Evolutionary conservation across 2,888 invertebrate species (phyloP).

Genomic region (Harpagoxenus sublaevis): DNA sequence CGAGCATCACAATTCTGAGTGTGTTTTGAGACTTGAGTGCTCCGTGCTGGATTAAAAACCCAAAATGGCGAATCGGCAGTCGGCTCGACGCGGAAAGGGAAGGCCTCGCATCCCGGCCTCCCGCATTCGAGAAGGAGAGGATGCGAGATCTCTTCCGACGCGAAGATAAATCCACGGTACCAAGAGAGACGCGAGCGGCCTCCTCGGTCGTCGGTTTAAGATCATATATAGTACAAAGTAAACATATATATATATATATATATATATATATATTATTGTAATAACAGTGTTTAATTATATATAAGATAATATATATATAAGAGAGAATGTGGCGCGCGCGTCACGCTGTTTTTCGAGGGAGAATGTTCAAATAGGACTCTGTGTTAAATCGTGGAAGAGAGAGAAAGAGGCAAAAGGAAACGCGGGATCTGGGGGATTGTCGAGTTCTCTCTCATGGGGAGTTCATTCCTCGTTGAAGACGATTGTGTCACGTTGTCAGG

Average conservation of each 20-base stretch:
- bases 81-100: constrained; percentile 23
- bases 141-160: constrained; percentile 13
- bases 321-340: constrained; percentile 58
- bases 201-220: constrained; percentile 82
- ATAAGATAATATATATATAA: constrained; percentile 68
- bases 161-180: constrained; percentile 34
- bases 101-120: background rate
- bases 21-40: constrained; percentile 35
- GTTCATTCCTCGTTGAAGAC: constrained; percentile 47
- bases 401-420: constrained; percentile 34
- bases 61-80: constrained; percentile 28
- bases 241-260: constrained; percentile 80
- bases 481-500: constrained; percentile 31
- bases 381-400: constrained; percentile 31
- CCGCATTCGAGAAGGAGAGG: constrained; percentile 4
- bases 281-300: constrained; percentile 81
- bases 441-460: constrained; percentile 62
- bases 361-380: constrained; percentile 25
- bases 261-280: constrained; percentile 78
- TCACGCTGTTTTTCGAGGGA: constrained; percentile 64
- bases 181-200: constrained; percentile 71
- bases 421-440: constrained; percentile 61
- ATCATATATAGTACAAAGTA: constrained; percentile 86
- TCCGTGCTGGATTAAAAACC: constrained; percentile 22
- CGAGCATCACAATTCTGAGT: constrained; percentile 46